phyloP scores from a whole-genome alignment of 2,113 vertebrate genomes.

The Cynocephalus volans region DNA sequence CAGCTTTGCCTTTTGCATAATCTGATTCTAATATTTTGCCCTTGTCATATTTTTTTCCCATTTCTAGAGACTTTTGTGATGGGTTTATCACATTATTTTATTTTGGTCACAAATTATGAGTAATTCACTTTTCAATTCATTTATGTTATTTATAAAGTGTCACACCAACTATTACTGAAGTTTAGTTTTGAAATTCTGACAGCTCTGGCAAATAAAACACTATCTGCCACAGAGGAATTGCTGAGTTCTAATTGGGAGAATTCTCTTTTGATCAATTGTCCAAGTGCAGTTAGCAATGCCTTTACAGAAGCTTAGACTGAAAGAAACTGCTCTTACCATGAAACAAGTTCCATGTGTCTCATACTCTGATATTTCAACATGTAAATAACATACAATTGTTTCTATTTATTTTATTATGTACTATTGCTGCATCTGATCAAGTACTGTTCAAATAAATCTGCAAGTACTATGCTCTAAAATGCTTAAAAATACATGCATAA shows the following conservation, averaged over 20 bases:
- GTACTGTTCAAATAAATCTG: background rate
- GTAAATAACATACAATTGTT: background rate
- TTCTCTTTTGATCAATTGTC: conserved; percentile 57
- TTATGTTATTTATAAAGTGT: conserved; percentile 69
- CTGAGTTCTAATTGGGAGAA: conserved; percentile 25
- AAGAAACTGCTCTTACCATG: background rate
- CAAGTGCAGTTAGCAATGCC: background rate
- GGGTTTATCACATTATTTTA: conserved; percentile 74
- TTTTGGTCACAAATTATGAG: conserved; percentile 68
- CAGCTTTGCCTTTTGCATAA: conserved; percentile 67
- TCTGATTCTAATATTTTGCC: conserved; percentile 63
- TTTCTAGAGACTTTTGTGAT: conserved; percentile 64
- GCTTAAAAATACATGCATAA: background rate
- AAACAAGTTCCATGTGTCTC: background rate
- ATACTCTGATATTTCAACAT: conserved; percentile 1
- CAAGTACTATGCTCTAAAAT: conserved; percentile 42
- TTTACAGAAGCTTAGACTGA: background rate
- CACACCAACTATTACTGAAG: conserved; percentile 56
- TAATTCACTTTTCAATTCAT: conserved; percentile 74
- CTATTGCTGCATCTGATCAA: background rate
- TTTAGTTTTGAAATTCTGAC: conserved; percentile 63
- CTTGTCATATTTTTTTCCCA: conserved; percentile 64
- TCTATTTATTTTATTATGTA: conserved; percentile 34
- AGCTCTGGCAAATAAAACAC: conserved; percentile 67
- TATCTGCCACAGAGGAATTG: conserved; percentile 6